Evolutionary conservation across 2,113 vertebrate species (phyloP), one percentile per base, ranked within the genome.

Genomic region (Equus quagga): DNA sequence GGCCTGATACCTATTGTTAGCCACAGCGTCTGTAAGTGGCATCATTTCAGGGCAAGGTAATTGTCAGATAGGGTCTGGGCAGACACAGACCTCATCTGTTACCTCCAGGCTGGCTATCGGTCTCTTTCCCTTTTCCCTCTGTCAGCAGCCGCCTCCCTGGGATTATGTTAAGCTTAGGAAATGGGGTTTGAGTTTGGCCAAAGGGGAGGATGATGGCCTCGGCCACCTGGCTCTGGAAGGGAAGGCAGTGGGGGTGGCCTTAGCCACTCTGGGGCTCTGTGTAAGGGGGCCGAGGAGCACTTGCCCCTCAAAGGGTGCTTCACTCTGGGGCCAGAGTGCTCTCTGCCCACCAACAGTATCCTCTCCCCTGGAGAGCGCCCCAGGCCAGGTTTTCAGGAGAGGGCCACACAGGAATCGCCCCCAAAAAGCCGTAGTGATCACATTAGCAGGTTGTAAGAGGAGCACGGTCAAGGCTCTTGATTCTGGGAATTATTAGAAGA

Each of bases 101-200:
- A 28, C 64, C 51, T 81, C 13, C 8, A 72, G 64, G 46, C 54
- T 95, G 4, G 4, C 62, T 76, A 94, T 92, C 78, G 81, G 19
- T 94, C 90, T 69, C 14, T 58, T 89, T 64, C 79, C 83, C 82
- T 94, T 62, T 95, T 51, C 26, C 33, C 13, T 56, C 89, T 90
- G 90, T 92, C 58, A 81, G 6, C 62, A 94, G 60, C 24, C 8
- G 0, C n/a, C 56, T 62, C 24, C 28, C 14, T 54, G 44, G 62
- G 36, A 62, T 94, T 82, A 49, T 56, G 62, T 46, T 81, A 58
- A 82, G 72, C 73, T 89, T 93, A 90, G 89, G 76, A 90, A 67
- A 62, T 33, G 51, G 56, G 75, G 10, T 94, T 94, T 81, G 54
- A 33, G 44, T 92, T 96, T 94, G 88, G 60, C 70, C 9, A 31